Evolutionary conservation across 2,888 invertebrate species (phyloP).

Genomic region (Trypoxylon attenuatum): DNA sequence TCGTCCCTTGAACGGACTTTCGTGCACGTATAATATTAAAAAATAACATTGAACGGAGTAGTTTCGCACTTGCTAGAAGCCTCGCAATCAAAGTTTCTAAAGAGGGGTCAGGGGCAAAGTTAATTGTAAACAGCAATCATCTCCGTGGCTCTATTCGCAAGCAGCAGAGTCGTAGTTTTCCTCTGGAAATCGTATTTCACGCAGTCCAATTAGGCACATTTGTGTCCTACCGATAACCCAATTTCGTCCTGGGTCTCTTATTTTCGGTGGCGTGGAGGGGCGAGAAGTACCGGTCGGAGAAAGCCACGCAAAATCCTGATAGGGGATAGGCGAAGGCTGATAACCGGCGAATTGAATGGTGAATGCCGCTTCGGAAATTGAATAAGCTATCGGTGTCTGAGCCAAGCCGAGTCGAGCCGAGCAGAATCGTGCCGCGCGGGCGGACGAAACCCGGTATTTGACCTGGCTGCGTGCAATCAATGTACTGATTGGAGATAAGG

Average conservation of each 20-base stretch:
- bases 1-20: too few relatives aligned
- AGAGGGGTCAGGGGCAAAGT: too few relatives aligned
- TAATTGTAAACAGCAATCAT: not conserved
- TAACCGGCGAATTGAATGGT: slow-evolving; percentile 70
- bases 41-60: not conserved
- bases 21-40: not conserved
- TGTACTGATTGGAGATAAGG: slow-evolving; percentile 72
- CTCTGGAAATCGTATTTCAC: not conserved
- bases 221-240: slow-evolving; percentile 9
- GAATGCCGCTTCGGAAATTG: slow-evolving; percentile 72
- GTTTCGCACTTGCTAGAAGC: not conserved
- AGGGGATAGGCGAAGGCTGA: slow-evolving; percentile 62
- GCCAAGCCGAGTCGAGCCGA: slow-evolving; percentile 41
- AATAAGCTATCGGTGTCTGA: slow-evolving; percentile 69
- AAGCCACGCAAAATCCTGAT: slow-evolving; percentile 60
- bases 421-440: not conserved
- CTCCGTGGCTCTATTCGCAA: not conserved
- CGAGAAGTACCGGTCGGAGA: slow-evolving; percentile 41
- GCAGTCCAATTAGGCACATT: slow-evolving; percentile 16
- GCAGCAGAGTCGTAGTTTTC: not conserved
- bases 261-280: not conserved
- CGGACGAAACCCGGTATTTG: slow-evolving; percentile 67
- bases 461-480: slow-evolving; percentile 70
- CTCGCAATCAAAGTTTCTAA: too few relatives aligned
- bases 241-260: slow-evolving; percentile 30